Percentiles rank a stretch among this genome's conserved stretches.
Evolutionary conservation across 64 coral and sea anemone species (phyloP).

Genomic region (Stichodactyla mertensii): DNA sequence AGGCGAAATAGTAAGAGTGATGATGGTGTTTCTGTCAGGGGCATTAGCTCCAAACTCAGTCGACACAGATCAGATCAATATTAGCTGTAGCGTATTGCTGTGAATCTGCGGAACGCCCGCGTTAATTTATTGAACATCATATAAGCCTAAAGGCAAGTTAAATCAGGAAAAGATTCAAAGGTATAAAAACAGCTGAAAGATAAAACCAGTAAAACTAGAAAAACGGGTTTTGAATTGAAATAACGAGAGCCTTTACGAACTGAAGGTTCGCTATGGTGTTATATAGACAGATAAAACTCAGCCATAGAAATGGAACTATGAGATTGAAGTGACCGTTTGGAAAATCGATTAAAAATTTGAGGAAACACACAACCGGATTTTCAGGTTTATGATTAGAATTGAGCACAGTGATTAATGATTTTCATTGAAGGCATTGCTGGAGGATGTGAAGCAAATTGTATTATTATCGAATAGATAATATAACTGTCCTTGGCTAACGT

Average conservation of each 20-base stretch:
- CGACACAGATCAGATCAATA: neutral
- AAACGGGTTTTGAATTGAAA: neutral
- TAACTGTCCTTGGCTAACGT: neutral
- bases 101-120: neutral
- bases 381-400: neutral
- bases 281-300: no score
- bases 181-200: conserved; percentile 12
- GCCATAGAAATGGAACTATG: neutral
- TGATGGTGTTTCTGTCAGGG: no score
- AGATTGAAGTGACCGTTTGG: neutral
- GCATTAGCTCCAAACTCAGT: neutral
- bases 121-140: neutral
- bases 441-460: neutral
- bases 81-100: neutral
- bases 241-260: neutral
- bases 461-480: neutral
- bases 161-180: neutral
- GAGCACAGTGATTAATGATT: neutral
- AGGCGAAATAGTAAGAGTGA: no score
- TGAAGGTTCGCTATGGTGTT: no score
- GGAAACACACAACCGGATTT: neutral
- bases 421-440: neutral
- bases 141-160: neutral
- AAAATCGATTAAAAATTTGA: neutral
- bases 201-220: neutral